Conservation (phyloP, 2,888 invertebrate species). For the Piscicola geometra region DNA sequence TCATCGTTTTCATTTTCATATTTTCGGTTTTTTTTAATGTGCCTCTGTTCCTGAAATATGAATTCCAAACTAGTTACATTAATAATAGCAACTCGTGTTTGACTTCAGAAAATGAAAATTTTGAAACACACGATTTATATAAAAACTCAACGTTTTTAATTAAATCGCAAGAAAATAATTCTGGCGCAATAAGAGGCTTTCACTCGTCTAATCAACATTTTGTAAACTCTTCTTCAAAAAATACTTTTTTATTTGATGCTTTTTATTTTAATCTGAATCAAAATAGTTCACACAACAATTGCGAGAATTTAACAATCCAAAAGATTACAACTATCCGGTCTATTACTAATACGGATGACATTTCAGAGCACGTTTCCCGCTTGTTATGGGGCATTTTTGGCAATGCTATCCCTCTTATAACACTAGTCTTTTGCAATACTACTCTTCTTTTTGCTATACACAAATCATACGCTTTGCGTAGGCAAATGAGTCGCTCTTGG, state of each 20-base stretch:
- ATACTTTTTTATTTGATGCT: background rate
- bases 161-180: background rate
- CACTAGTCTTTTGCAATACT: slow-evolving; percentile 44
- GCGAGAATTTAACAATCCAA: background rate
- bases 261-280: background rate
- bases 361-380: slow-evolving; percentile 44
- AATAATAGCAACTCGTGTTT: background rate
- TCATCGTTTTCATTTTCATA: slow-evolving; percentile 43
- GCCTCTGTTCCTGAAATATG: slow-evolving; percentile 44
- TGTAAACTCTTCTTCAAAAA: background rate
- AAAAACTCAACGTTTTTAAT: too few species aligned
- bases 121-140: too few species aligned
- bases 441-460: slow-evolving; percentile 44
- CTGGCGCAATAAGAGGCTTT: background rate
- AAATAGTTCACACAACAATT: background rate
- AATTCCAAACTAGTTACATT: slow-evolving; percentile 21
- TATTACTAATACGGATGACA: background rate
- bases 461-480: slow-evolving; percentile 46
- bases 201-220: too few species aligned
- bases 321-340: background rate
- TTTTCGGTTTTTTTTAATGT: slow-evolving; percentile 44
- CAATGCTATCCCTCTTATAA: slow-evolving; percentile 44
- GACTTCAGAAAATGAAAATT: background rate
- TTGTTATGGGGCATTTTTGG: slow-evolving; percentile 44
- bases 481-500: slow-evolving; percentile 46